Conservation (phyloP, 1,140 invertebrate species). For the Limonius californicus region DNA sequence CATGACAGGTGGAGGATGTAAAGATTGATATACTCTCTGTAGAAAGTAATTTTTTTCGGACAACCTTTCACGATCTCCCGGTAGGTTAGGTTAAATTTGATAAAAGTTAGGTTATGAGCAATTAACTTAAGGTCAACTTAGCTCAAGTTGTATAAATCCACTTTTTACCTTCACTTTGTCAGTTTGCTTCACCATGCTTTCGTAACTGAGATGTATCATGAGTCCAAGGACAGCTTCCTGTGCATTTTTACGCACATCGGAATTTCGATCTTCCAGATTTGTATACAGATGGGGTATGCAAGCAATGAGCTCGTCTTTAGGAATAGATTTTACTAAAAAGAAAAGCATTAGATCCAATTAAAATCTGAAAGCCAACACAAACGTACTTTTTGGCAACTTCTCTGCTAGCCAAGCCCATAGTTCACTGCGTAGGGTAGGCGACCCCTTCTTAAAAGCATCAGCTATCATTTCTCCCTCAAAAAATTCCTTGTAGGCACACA, state of each 20-base stretch:
- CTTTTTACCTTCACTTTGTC: conserved; percentile 76
- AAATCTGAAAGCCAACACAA: too few species aligned
- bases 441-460: conserved; percentile 80
- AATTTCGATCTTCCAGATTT: conserved; percentile 86
- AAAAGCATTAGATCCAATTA: not conserved
- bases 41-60: too few species aligned
- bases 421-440: conserved; percentile 75
- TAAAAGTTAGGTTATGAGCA: too few species aligned
- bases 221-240: conserved; percentile 85
- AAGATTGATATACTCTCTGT: too few species aligned
- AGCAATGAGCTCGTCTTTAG: conserved; percentile 74
- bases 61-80: too few species aligned
- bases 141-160: not conserved
- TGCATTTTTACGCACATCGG: conserved; percentile 86
- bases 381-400: conserved; percentile 67
- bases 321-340: conserved; percentile 64
- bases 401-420: conserved; percentile 82
- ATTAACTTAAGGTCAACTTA: not conserved
- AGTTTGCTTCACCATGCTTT: conserved; percentile 70
- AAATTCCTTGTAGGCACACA: conserved; percentile 75
- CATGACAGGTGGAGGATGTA: too few species aligned
- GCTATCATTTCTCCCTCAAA: conserved; percentile 86
- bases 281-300: conserved; percentile 78
- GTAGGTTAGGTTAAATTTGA: too few species aligned
- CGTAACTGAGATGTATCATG: conserved; percentile 90